Evolutionary conservation across 2,797 vertebrate genomes (phyloP), one percentile per base, ranked within the genome.

Genomic region (Enteromius argenteus): DNA sequence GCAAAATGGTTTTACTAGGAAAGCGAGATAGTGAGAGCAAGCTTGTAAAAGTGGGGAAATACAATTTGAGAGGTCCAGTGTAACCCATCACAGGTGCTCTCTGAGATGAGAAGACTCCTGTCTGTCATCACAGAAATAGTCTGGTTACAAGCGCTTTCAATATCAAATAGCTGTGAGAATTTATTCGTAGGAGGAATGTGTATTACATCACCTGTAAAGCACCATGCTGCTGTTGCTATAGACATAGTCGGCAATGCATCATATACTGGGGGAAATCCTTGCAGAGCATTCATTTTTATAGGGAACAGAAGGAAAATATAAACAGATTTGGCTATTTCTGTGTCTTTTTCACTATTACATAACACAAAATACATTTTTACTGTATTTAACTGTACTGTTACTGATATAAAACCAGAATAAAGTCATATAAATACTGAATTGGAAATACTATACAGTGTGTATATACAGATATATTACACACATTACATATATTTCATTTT

Each of bases 1-100:
- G 79, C 27, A 81, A 81, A 81, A 62, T 46, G 80, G n/a, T 71
- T 73, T 66, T 35, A 80, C 46, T 39, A 62, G 53, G 35, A 68
- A 51, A 75, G 58, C 1, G 11, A 73, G 68, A 73, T n/a, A 68
- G 44, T 23, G 17, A 83, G 35, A 66, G 44, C 3, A 11, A 35
- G 80, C 42, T 64, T 56, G 69, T 23, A 56, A 37, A 80, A 67
- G 58, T 73, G 69, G 23, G 69, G 35, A 80, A 69, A 42, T 53
- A 66, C 53, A 51, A 44, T 74, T 68, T 9, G 23, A 85, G 66
- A 56, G 72, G 44, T 51, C 32, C 64, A 37, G 68, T 51, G 71
- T 39, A 35, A 44, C 39, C 19, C 60, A 79, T 79, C 58, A 67
- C 58, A 49, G 77, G 58, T 79, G 77, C 42, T 81, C 67, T 32